A percentile compares a stretch with the other conserved stretches of the same genome.
These are phyloP conservation scores for Chironomus striatipennis DNA, from an alignment of 1,140 invertebrate species.

Conservation along the genomic window DNA sequence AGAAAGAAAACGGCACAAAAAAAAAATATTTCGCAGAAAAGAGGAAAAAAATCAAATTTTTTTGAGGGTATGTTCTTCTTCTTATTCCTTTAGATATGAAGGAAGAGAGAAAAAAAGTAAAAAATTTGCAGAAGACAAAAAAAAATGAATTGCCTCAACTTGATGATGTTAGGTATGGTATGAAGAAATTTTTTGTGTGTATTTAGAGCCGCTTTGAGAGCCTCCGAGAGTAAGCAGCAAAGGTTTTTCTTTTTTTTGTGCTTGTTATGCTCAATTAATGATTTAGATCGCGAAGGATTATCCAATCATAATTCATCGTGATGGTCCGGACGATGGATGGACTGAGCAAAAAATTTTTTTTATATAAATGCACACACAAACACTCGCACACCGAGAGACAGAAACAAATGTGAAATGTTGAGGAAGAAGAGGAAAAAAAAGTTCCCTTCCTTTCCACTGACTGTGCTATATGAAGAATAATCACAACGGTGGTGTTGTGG, in stretches of 20 bases:
- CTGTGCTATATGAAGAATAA: background rate
- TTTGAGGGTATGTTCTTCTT: background rate
- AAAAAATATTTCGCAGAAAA: no score
- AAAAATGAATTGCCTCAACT: no score
- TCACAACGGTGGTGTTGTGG: background rate
- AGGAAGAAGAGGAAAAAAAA: conserved; percentile 4
- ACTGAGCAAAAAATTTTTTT: background rate
- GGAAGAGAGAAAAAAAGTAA: no score
- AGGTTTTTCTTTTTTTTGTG: no score
- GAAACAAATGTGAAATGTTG: background rate
- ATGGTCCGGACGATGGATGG: conserved; percentile 4
- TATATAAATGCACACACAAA: no score
- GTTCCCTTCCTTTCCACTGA: background rate
- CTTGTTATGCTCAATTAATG: conserved; percentile 2
- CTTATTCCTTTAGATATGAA: background rate
- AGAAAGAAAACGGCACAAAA: no score
- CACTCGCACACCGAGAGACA: background rate
- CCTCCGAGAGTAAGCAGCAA: background rate
- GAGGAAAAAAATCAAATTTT: no score
- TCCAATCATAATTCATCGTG: conserved; percentile 12
- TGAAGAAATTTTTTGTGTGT: background rate
- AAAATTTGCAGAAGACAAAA: no score
- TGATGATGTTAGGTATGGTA: background rate
- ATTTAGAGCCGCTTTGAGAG: background rate
- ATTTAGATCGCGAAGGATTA: conserved; percentile 12